A percentile compares a stretch with the other conserved stretches of the same genome.
Conservation (phyloP, 2,797 vertebrate species). For the Schizopygopsis malacanthus region DNA sequence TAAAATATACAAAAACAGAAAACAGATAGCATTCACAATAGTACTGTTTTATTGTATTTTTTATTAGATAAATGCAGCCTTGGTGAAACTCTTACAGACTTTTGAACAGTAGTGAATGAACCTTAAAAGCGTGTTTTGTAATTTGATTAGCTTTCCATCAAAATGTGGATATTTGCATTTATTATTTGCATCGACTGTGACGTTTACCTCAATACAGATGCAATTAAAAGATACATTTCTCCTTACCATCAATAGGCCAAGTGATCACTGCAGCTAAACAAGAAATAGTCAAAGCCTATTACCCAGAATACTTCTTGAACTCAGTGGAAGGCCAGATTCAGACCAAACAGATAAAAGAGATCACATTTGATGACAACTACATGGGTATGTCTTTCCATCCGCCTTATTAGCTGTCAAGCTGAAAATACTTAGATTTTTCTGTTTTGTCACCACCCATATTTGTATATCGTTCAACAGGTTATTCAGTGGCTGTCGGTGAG, state of each 20-base stretch:
- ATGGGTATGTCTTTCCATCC: slow-evolving; percentile 75
- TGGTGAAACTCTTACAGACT: background rate
- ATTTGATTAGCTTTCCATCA: background rate
- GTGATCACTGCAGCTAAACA: slow-evolving; percentile 88
- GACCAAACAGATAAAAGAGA: slow-evolving; percentile 78
- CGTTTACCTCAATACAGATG: slow-evolving; percentile 10
- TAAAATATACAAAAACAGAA: background rate
- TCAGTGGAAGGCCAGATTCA: slow-evolving; percentile 84
- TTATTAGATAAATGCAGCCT: background rate
- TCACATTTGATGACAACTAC: slow-evolving; percentile 86
- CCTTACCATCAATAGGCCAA: slow-evolving; percentile 78
- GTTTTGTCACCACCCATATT: background rate
- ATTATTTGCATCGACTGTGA: slow-evolving; percentile 5
- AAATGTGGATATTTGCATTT: background rate
- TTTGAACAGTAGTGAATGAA: background rate
- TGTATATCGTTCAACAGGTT: slow-evolving; percentile 76
- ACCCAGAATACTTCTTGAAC: slow-evolving; percentile 86
- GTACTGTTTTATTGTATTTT: background rate
- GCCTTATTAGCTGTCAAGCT: background rate
- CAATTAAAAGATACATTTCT: background rate
- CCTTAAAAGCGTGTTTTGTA: background rate
- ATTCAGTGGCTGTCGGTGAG: slow-evolving; percentile 90
- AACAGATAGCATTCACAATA: background rate
- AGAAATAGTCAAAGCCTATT: slow-evolving; percentile 83
- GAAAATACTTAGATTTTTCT: background rate